A percentile compares a stretch with the other conserved stretches of the same genome.
Evolutionary conservation across 2,797 vertebrate species (phyloP).

Genomic region (Mus minutoides): DNA sequence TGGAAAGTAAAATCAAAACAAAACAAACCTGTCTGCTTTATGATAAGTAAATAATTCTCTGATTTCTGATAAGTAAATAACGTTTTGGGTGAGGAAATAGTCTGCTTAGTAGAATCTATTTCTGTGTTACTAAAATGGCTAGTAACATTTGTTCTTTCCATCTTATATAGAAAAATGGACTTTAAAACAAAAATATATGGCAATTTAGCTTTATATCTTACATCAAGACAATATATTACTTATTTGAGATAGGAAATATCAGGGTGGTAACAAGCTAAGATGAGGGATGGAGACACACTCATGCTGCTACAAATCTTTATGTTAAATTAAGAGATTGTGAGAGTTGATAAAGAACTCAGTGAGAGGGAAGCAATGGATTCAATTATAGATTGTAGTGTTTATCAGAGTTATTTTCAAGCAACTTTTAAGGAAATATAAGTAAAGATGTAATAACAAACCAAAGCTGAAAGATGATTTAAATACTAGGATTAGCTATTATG

Average conservation of each 20-base stretch:
- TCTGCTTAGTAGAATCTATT: neutral
- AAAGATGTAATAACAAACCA: neutral
- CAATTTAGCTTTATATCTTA: neutral
- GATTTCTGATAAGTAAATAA: conserved; percentile 29
- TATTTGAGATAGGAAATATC: neutral
- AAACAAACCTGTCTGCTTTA: neutral
- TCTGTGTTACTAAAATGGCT: neutral
- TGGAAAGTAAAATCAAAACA: neutral
- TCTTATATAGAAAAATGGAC: neutral
- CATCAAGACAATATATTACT: conserved; percentile 18
- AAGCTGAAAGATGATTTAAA: conserved; percentile 4
- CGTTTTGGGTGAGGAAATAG: neutral
- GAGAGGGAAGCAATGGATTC: neutral
- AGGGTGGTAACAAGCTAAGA: neutral
- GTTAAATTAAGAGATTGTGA: neutral
- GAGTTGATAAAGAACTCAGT: neutral
- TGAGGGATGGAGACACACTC: neutral
- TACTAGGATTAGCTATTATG: neutral
- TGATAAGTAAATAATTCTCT: neutral
- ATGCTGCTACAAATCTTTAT: conserved; percentile 1
- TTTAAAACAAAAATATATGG: conserved; percentile 10
- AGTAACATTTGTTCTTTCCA: neutral
- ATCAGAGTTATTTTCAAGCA: neutral
- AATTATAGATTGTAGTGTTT: neutral
- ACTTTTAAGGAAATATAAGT: conserved; percentile 10